A percentile compares a stretch with the other conserved stretches of the same genome.
phyloP scores from a whole-genome alignment of 1,140 invertebrate genomes.

The Drosophila leontia region DNA sequence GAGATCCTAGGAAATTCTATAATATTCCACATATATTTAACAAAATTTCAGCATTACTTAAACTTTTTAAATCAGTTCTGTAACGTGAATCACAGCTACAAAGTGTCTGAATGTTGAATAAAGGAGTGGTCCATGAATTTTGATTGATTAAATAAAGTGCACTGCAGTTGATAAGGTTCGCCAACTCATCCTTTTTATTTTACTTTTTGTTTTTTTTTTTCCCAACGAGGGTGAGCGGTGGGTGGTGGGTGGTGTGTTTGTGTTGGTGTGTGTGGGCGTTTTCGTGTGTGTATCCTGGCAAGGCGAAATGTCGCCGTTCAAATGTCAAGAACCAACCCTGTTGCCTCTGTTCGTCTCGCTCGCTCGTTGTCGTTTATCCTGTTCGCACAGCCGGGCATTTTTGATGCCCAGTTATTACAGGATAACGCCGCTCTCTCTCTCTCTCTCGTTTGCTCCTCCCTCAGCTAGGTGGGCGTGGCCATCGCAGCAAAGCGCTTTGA shows the following conservation, averaged over 20 bases:
- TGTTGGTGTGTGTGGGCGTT: slow-evolving; percentile 21
- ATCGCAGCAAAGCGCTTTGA: slow-evolving; percentile 76
- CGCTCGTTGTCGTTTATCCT: slow-evolving; percentile 17
- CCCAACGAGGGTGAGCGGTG: neutral
- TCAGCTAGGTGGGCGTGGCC: slow-evolving; percentile 63
- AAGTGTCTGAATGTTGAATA: slow-evolving; percentile 38
- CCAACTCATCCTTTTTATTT: slow-evolving; percentile 3
- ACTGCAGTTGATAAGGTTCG: slow-evolving; percentile 66
- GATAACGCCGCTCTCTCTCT: slow-evolving; percentile 59
- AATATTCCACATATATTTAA: neutral
- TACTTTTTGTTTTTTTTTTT: neutral
- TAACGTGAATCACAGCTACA: slow-evolving; percentile 18
- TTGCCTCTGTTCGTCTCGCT: slow-evolving; percentile 57
- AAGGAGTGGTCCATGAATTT: slow-evolving; percentile 56
- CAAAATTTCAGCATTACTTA: neutral
- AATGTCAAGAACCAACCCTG: slow-evolving; percentile 82
- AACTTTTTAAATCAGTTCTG: neutral
- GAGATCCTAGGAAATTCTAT: neutral
- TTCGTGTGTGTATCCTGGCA: slow-evolving; percentile 53
- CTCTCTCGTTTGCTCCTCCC: slow-evolving; percentile 68
- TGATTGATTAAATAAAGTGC: slow-evolving; percentile 84
- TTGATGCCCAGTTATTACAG: slow-evolving; percentile 74
- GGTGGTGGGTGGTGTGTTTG: slow-evolving; percentile 11
- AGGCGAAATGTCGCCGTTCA: slow-evolving; percentile 80
- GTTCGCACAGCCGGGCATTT: slow-evolving; percentile 49